These are phyloP conservation scores for Brachionus plicatilis DNA, from an alignment of 1,140 invertebrate species.

Conservation along the genomic window DNA sequence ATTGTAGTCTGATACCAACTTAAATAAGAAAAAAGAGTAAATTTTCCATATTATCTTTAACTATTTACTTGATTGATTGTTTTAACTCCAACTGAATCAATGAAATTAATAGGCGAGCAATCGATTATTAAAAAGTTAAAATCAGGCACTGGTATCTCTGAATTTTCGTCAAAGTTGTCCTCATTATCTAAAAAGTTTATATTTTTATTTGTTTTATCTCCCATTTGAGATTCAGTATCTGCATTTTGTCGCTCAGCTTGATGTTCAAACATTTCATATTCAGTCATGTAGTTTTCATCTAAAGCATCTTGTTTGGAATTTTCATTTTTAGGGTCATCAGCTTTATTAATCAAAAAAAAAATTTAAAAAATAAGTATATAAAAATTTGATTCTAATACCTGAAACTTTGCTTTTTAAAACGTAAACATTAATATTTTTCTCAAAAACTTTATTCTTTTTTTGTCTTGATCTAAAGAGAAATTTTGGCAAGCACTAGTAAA, in stretches of 20 bases:
- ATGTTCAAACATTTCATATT: conserved; percentile 24
- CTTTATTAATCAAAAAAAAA: not conserved
- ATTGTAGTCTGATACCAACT: not conserved
- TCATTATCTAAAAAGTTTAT: not conserved
- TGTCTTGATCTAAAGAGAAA: not conserved
- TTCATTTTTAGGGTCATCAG: not conserved
- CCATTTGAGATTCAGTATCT: conserved; percentile 19
- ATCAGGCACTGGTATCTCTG: not conserved
- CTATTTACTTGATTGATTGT: conserved; percentile 44
- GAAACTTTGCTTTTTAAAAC: not conserved
- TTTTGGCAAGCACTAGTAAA: not conserved
- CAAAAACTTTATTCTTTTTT: not conserved
- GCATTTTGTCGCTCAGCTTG: conserved; percentile 6
- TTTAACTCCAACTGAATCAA: conserved; percentile 48
- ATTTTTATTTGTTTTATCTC: not conserved
- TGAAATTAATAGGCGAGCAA: conserved; percentile 47
- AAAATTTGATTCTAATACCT: not conserved
- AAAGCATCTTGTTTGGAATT: not conserved
- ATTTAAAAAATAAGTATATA: not conserved
- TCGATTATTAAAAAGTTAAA: conserved; percentile 46
- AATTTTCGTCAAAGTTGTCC: not conserved
- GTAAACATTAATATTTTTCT: not conserved
- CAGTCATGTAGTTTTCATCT: conserved; percentile 28
- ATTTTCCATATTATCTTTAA: not conserved
- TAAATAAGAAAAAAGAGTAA: not conserved